Base-by-base conservation (phyloP, 2,888 invertebrate genomes). In the Mellilla xanthometata region DNA sequence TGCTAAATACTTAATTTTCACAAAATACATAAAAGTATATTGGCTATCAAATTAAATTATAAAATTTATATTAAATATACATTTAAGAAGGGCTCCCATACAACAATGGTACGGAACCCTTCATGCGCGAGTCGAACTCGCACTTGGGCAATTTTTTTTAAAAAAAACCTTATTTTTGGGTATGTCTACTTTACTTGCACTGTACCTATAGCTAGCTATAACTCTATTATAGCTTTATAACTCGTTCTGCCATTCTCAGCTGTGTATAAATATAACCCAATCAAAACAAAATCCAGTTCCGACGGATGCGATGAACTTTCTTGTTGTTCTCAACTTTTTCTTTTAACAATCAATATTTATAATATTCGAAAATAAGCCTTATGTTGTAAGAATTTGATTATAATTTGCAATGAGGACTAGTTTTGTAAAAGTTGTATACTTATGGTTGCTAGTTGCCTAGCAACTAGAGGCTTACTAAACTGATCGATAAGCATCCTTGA, bases 391-490 rank as follows among this genome's bases (percentile, higher is more conserved):
- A 3, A 5, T 8, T 51, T 44, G 13, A 36, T 39, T 27, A 3
- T 30, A 36, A 26, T 33, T 29, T 43, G 4, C 1, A 10, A 2
- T 29, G 27, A 9, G 5, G 7, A 10, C 2, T n/a, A 3, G 30
- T 48, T 50, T 49, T 26, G 22, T 19, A 35, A 5, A 19, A 10
- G 29, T 15, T 10, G 9, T 23, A 9, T 4, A 12, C 8, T 8
- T 35, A 28, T 34, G 24, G 4, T n/a, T 36, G 13, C 11, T 27
- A 10, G 58, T 56, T 49, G 52, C 56, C 38, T 52, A 51, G 58
- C 56, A 52, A 58, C 58, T 19, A 0, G 12, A n/a, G 31, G 28
- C 12, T 38, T 39, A 33, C 6, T 8, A 27, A 49, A 52, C 41
- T 28, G 12, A 40, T 49, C 13, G 31, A 40, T 43, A 40, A 11